A percentile compares a stretch with the other conserved stretches of the same genome.
These are phyloP conservation scores for Sciurus carolinensis DNA, from an alignment of 2,797 vertebrate genomes.

Conservation along the genomic window DNA sequence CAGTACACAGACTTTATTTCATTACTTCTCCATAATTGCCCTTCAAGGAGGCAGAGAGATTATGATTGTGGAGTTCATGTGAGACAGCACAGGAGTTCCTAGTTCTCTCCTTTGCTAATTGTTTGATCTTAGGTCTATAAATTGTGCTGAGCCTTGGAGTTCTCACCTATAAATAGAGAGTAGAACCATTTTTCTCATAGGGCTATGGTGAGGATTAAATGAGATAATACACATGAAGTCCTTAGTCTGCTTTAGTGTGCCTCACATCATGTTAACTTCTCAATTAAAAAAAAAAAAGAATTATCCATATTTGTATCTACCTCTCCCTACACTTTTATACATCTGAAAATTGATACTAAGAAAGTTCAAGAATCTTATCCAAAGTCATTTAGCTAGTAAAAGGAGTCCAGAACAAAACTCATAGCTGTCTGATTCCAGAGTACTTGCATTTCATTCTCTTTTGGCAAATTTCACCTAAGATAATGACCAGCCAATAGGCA, in stretches of 20 bases:
- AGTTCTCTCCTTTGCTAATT: neutral
- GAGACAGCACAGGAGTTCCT: neutral
- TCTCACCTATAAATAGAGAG: neutral
- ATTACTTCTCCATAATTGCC: neutral
- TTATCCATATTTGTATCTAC: neutral
- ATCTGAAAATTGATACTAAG: neutral
- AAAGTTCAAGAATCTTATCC: slow-evolving; percentile 42
- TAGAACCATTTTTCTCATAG: neutral
- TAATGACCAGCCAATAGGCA: neutral
- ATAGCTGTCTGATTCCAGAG: neutral
- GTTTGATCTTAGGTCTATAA: neutral
- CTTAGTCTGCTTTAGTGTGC: neutral
- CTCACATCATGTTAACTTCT: neutral
- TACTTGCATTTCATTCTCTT: neutral
- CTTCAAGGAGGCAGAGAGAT: neutral
- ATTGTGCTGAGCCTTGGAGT: neutral
- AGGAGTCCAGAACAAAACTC: neutral
- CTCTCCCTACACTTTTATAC: neutral
- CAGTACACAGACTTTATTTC: neutral
- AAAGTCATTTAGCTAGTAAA: neutral
- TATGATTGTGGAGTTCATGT: neutral
- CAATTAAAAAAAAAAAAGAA: neutral
- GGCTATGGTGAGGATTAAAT: slow-evolving; percentile 3
- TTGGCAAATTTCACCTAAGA: neutral
- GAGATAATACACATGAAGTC: neutral